Conservation (phyloP, 2,888 invertebrate genomes). For the Tinea semifulvella region DNA sequence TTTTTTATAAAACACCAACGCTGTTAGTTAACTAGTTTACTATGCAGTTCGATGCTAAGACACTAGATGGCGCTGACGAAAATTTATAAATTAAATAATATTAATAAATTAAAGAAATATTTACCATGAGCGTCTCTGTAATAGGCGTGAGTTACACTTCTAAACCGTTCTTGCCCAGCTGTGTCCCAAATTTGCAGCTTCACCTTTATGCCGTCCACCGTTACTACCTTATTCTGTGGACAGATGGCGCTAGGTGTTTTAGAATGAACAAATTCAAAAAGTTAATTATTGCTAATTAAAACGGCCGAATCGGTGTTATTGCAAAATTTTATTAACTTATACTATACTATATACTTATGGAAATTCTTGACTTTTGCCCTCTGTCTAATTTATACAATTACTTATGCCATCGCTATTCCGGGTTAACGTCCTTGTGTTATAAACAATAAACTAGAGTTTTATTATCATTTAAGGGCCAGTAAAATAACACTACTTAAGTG, state of each 20-base stretch:
- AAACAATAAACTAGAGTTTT: too few relatives aligned
- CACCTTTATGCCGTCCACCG: conserved; percentile 84
- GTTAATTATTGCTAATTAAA: background rate
- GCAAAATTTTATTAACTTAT: too few relatives aligned
- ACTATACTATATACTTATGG: too few relatives aligned
- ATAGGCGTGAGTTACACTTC: conserved; percentile 93
- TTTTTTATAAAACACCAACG: too few relatives aligned
- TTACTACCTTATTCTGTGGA: conserved; percentile 83
- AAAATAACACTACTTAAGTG: too few relatives aligned
- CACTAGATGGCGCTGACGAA: conserved; percentile 3
- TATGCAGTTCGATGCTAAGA: background rate
- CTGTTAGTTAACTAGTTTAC: too few relatives aligned
- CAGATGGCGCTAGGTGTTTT: conserved; percentile 30
- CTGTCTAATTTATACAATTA: too few relatives aligned
- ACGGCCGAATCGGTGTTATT: too few relatives aligned
- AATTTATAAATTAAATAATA: background rate
- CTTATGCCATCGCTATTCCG: too few relatives aligned
- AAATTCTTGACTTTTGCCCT: too few relatives aligned
- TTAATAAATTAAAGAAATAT: conserved; percentile 19
- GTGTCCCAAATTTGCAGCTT: conserved; percentile 98
- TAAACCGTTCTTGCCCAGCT: conserved; percentile 92
- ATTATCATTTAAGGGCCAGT: too few relatives aligned
- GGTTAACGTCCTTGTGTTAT: too few relatives aligned
- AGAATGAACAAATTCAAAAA: background rate
- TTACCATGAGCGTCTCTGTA: conserved; percentile 94